Conservation (phyloP, 2,888 invertebrate genomes). For the Hemithea aestivaria region DNA sequence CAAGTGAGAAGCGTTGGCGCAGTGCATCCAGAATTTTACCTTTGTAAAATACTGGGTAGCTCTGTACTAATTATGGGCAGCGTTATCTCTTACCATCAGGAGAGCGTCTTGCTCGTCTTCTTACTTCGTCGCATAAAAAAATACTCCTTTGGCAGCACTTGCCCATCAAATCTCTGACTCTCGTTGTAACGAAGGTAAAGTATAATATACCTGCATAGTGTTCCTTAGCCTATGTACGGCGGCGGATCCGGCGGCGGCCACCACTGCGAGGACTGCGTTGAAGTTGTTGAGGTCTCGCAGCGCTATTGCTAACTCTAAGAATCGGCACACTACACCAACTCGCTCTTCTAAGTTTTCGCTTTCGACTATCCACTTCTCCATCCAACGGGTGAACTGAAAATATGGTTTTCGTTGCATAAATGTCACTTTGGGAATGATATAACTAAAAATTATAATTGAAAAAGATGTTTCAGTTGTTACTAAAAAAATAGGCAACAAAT, state of each 20-base stretch:
- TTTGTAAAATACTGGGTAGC: too few relatives aligned
- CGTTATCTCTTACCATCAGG: too few relatives aligned
- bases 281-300: slow-evolving; percentile 98
- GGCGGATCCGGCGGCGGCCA: slow-evolving; percentile 94
- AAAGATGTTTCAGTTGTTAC: too few relatives aligned
- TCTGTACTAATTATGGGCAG: too few relatives aligned
- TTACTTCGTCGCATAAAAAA: too few relatives aligned
- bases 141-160: too few relatives aligned
- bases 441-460: too few relatives aligned
- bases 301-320: slow-evolving; percentile 95
- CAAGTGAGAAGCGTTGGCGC: too few relatives aligned
- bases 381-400: slow-evolving; percentile 94
- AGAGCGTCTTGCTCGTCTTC: too few relatives aligned
- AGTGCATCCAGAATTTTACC: too few relatives aligned
- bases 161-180: too few relatives aligned
- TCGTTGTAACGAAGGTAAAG: slow-evolving; percentile 79
- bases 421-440: background rate
- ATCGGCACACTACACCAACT: slow-evolving; percentile 91
- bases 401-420: background rate
- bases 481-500: too few relatives aligned
- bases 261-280: slow-evolving; percentile 96
- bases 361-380: slow-evolving; percentile 97
- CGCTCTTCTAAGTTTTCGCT: slow-evolving; percentile 97
- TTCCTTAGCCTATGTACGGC: slow-evolving; percentile 92
- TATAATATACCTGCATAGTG: slow-evolving; percentile 80